Base-by-base conservation (phyloP, 1,140 invertebrate genomes). In the Ceratina japonica region DNA sequence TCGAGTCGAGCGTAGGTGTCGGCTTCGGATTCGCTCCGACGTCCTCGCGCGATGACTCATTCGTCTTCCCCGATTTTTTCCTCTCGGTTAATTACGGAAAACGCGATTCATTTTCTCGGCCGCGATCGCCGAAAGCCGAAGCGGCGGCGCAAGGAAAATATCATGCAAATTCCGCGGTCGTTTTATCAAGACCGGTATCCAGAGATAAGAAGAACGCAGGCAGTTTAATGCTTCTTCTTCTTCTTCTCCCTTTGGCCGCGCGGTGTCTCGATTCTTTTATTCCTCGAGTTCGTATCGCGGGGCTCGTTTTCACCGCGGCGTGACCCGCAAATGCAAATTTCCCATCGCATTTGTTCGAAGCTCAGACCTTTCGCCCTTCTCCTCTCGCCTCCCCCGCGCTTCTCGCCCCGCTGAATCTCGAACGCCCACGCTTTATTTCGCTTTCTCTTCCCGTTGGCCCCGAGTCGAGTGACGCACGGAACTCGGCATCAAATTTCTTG, bases 291-390 rank as follows among this genome's bases (percentile, higher is more conserved):
- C 27, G 49, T 31, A 44, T 44, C 37, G 37, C 37, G 37, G 37
- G 27, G 62, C 61, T 56, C 73, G n/a, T 74, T 74, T 62, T 49
- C 49, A 3, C 49, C 73, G 73, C 71, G n/a, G 44, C 73, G 63
- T 75, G 63, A 75, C 73, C 63, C 52, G 63, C 52, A 20, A 59
- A 75, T 75, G 73, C 73, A 75, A 75, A 75, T 68, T 75, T 22
- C 52, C 63, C 52, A 49, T 75, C 63, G 73, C 63, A 68, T 75
- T 75, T 68, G 73, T 75, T 75, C 31, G 51, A 68, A 68, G 63
- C 52, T 52, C 37, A 58, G 63, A 75, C 73, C 73, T 75, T 70
- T 52, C 62, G 62, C 62, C 73, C 62, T 63, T 37, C 49, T 15
- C 56, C 18, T 44, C 13, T 37, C 27, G 20, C 24, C 24, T 0